Percentiles rank a stretch among this genome's conserved stretches.
These are phyloP conservation scores for Hyles euphorbiae DNA, from an alignment of 1,140 invertebrate genomes.

Conservation along the genomic window DNA sequence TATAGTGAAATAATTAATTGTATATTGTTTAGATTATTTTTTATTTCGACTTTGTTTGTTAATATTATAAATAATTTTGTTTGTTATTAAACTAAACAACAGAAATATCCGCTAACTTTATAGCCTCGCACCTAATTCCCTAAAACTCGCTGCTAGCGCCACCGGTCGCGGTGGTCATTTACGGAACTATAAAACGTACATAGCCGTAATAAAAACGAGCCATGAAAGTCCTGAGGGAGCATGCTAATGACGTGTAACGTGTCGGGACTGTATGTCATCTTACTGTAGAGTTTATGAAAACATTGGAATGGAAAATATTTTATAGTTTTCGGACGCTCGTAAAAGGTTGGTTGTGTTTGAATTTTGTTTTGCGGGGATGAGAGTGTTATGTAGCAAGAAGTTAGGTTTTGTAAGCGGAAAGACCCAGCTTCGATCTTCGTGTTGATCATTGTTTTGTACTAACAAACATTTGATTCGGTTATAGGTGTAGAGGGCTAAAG, in stretches of 20 bases:
- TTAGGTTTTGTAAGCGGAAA: too few relatives aligned
- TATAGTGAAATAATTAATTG: not conserved
- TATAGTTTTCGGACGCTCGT: conserved; percentile 36
- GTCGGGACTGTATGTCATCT: conserved; percentile 31
- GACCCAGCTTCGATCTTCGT: too few relatives aligned
- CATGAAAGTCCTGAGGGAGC: conserved; percentile 38
- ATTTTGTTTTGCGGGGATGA: too few relatives aligned
- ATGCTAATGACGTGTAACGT: conserved; percentile 54
- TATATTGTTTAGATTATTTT: too few relatives aligned
- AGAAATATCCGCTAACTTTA: conserved; percentile 17
- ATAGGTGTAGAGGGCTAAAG: too few relatives aligned
- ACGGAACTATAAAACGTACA: conserved; percentile 58
- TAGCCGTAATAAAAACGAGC: conserved; percentile 51
- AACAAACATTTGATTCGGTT: too few relatives aligned
- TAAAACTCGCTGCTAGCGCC: conserved; percentile 62
- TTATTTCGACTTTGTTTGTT: too few relatives aligned
- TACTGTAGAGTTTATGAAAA: conserved; percentile 20
- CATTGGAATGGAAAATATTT: conserved; percentile 30
- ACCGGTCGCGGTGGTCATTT: conserved; percentile 40
- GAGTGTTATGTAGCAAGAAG: too few relatives aligned
- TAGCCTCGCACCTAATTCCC: conserved; percentile 35
- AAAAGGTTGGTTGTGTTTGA: too few relatives aligned
- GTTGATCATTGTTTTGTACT: too few relatives aligned
- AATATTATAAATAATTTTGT: too few relatives aligned
- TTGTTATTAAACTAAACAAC: too few relatives aligned